Evolutionary conservation across 1,140 invertebrate genomes (phyloP).

Genomic region (Aphaenogaster floridana): DNA sequence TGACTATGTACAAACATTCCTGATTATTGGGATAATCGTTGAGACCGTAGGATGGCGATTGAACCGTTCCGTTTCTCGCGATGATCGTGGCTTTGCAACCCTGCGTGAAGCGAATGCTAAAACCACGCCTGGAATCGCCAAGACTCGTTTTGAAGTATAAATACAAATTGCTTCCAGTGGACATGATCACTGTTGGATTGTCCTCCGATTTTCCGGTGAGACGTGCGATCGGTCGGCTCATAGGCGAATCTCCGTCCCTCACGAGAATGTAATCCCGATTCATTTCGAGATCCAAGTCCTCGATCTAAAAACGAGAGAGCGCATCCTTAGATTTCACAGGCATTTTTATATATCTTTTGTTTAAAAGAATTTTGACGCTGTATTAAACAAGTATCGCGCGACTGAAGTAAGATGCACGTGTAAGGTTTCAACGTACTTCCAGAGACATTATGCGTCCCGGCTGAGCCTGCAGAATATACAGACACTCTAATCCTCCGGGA

Average conservation of each 20-base stretch:
- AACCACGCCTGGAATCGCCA: slow-evolving; percentile 95
- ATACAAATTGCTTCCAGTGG: slow-evolving; percentile 95
- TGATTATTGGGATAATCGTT: slow-evolving; percentile 96
- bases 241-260: slow-evolving; percentile 95
- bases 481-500: slow-evolving; percentile 97
- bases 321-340: not conserved
- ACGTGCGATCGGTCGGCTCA: slow-evolving; percentile 93
- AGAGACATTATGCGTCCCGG: slow-evolving; percentile 95
- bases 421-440: slow-evolving; percentile 87
- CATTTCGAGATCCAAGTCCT: slow-evolving; percentile 95
- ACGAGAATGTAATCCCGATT: slow-evolving; percentile 95
- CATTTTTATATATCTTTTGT: not conserved
- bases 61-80: slow-evolving; percentile 93
- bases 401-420: not conserved
- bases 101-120: slow-evolving; percentile 95
- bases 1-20: slow-evolving; percentile 96
- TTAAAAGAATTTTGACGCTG: not conserved
- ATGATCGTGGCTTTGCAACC: slow-evolving; percentile 94
- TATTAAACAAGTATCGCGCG: not conserved
- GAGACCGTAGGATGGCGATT: slow-evolving; percentile 95
- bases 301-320: slow-evolving; percentile 87
- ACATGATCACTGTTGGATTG: slow-evolving; percentile 95
- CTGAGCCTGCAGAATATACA: slow-evolving; percentile 96
- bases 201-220: slow-evolving; percentile 93
- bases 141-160: slow-evolving; percentile 97